Conservation (phyloP, 2,797 vertebrate species). For the Anabacerthia variegaticeps region DNA sequence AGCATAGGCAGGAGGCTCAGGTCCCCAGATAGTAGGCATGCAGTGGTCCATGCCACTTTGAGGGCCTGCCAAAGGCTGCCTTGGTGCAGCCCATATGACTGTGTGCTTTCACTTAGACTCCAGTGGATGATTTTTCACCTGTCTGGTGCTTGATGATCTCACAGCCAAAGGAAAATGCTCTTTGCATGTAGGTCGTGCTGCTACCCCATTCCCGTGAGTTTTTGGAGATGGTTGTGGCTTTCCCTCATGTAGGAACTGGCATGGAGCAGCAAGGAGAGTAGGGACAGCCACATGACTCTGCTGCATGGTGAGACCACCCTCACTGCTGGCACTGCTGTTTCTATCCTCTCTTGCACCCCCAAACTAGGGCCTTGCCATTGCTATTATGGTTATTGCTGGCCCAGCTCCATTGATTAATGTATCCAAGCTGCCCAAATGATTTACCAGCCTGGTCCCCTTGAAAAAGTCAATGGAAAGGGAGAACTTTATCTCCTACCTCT, state of each 20-base stretch:
- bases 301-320: not conserved
- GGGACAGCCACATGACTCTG: not conserved
- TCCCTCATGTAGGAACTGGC: not conserved
- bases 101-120: not conserved
- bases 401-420: rapidly evolving
- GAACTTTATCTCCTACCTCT: not conserved
- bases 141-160: not conserved
- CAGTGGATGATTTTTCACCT: not conserved
- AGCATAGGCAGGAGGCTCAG: not conserved
- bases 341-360: not conserved
- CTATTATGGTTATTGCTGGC: rapidly evolving
- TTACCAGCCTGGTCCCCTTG: not conserved
- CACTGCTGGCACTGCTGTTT: not conserved
- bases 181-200: not conserved
- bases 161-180: not conserved
- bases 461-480: not conserved
- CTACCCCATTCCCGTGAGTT: not conserved
- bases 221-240: not conserved
- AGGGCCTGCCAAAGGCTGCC: not conserved
- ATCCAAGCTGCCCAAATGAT: not conserved
- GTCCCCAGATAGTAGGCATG: not conserved
- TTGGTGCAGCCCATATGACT: rapidly evolving
- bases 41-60: not conserved
- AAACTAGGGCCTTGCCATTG: not conserved
- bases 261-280: not conserved